Evolutionary conservation across 2,113 vertebrate genomes (phyloP).

Genomic region (Cyprinodon tularosa): DNA sequence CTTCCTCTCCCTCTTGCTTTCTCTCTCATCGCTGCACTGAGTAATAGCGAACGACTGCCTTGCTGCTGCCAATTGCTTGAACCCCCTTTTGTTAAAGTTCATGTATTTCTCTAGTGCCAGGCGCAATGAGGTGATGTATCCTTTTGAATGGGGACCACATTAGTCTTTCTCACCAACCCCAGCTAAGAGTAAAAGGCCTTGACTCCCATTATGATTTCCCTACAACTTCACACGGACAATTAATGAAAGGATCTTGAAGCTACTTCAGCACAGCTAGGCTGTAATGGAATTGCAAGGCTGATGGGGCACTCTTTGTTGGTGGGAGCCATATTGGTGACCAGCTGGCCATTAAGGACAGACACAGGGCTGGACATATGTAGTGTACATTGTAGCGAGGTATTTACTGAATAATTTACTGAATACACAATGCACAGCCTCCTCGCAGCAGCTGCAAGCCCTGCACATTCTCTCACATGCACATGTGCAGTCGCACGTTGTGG

Average conservation of each 20-base stretch:
- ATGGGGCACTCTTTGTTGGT: constrained; percentile 74
- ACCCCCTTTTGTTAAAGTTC: constrained; percentile 83
- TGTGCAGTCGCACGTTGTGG: constrained; percentile 25
- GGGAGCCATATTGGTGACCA: constrained; percentile 83
- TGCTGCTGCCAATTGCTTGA: constrained; percentile 77
- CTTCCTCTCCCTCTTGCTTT: constrained; percentile 59
- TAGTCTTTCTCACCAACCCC: constrained; percentile 71
- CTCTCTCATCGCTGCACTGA: constrained; percentile 66
- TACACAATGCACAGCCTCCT: constrained; percentile 69
- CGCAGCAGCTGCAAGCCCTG: constrained; percentile 68
- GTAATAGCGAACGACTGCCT: constrained; percentile 77
- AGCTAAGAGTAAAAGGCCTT: constrained; percentile 70
- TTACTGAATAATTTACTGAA: constrained; percentile 84
- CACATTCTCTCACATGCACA: constrained; percentile 50
- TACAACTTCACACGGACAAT: constrained; percentile 81
- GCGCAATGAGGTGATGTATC: constrained; percentile 79
- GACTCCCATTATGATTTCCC: constrained; percentile 81
- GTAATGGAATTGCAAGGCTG: constrained; percentile 78
- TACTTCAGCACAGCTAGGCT: constrained; percentile 70
- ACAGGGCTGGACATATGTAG: constrained; percentile 81
- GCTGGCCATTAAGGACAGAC: constrained; percentile 82
- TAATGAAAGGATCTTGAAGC: constrained; percentile 82
- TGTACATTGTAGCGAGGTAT: constrained; percentile 82
- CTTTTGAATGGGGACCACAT: constrained; percentile 78
- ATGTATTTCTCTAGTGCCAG: constrained; percentile 79